Evolutionary conservation across 2,888 invertebrate species (phyloP).

Genomic region (Ichneumoninae sp.): DNA sequence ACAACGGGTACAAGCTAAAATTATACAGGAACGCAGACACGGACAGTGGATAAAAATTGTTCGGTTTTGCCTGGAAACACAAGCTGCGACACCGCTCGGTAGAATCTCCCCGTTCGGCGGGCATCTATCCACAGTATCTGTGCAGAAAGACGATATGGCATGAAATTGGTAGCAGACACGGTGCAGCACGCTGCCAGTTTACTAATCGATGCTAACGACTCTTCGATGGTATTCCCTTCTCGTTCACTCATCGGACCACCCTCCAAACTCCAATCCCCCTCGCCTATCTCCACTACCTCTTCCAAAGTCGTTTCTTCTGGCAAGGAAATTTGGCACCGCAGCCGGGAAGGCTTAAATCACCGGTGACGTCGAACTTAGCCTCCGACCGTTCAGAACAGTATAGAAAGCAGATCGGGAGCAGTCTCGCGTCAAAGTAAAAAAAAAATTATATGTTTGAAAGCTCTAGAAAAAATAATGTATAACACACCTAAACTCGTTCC

Average conservation of each 20-base stretch:
- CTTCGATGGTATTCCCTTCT: conserved; percentile 71
- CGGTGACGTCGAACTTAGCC: conserved; percentile 36
- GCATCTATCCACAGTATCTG: neutral
- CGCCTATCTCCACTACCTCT: conserved; percentile 40
- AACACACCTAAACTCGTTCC: neutral
- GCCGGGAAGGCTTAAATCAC: conserved; percentile 59
- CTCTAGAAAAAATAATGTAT: neutral
- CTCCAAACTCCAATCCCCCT: conserved; percentile 29
- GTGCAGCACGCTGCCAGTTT: conserved; percentile 56
- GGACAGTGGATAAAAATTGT: conserved; percentile 15
- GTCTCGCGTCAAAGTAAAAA: conserved; percentile 21
- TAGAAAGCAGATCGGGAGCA: conserved; percentile 37
- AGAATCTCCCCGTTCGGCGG: conserved; percentile 38
- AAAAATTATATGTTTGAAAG: conserved; percentile 1
- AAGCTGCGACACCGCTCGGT: conserved; percentile 35
- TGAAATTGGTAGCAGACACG: conserved; percentile 24
- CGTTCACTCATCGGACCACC: conserved; percentile 41
- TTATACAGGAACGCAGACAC: conserved; percentile 1
- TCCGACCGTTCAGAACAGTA: conserved; percentile 20
- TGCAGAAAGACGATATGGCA: neutral
- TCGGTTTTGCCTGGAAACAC: conserved; percentile 29
- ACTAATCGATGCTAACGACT: conserved; percentile 77
- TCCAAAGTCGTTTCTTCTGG: conserved; percentile 57
- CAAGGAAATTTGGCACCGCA: conserved; percentile 62
- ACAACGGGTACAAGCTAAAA: conserved; percentile 24